These are phyloP conservation scores for Bicyclus anynana DNA, from an alignment of 1,140 invertebrate species.

Conservation along the genomic window DNA sequence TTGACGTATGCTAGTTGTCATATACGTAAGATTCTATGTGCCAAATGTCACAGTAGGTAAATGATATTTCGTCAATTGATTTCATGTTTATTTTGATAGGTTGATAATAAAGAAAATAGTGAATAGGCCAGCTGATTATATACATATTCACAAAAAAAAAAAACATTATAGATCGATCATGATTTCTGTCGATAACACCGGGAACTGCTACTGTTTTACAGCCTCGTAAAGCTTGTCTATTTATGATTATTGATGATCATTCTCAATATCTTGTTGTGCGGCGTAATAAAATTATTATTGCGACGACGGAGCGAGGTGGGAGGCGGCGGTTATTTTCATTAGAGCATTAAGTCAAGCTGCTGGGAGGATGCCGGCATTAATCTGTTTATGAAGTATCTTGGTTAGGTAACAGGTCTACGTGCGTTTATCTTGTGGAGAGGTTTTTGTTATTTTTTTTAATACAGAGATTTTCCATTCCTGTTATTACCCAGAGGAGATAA, in stretches of 20 bases:
- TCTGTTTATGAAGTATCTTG: conserved; percentile 57
- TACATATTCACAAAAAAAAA: background rate
- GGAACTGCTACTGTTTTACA: conserved; percentile 28
- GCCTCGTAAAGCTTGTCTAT: conserved; percentile 35
- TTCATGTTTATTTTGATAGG: no score
- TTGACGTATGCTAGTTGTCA: no score
- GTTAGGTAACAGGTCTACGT: conserved; percentile 18
- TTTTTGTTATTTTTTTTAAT: no score
- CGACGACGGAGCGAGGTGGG: conserved; percentile 10
- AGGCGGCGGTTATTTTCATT: conserved; percentile 54
- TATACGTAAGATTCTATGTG: no score
- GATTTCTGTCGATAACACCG: conserved; percentile 11
- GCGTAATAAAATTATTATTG: conserved; percentile 55
- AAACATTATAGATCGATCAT: background rate
- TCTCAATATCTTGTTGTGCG: conserved; percentile 38
- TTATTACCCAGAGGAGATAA: no score
- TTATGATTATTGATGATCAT: conserved; percentile 50
- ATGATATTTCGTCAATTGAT: no score
- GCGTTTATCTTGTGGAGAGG: conserved; percentile 13
- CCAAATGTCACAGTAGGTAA: no score
- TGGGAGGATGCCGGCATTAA: conserved; percentile 45
- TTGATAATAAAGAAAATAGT: no score
- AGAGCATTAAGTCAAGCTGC: conserved; percentile 57
- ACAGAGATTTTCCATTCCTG: no score
- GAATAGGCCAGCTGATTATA: no score